Base-by-base conservation (phyloP, 2,113 vertebrate genomes). In the Poecilia latipinna region DNA sequence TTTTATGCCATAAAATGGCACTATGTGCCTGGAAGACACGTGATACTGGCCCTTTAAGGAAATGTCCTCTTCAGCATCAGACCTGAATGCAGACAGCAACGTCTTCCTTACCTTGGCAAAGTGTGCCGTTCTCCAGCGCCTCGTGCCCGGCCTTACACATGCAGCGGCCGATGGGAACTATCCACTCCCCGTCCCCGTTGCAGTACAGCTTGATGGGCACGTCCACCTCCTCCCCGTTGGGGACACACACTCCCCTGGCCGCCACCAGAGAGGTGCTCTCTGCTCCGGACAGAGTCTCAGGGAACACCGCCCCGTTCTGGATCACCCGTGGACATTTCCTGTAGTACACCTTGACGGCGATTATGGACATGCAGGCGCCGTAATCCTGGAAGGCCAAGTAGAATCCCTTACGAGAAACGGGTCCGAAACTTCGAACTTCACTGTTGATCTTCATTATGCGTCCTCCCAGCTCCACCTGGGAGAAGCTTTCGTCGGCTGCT, bases 361-460 rank as follows among this genome's bases (percentile, higher is more conserved):
- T 98, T 66, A 99, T 92, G 3, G 98, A 99, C 98, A 99, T 99
- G 92, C 98, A 99, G 77, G 96, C 96, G 0, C 98, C 98, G 0
- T 99, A 99, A 91, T 99, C 98, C 95, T 99, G 98, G 91, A 99
- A 99, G 65, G 97, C 97, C 86, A 99, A 91, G 89, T 97, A 99
- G 94, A 99, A 99, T 42, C 98, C 98, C 0, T 79, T 96, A 75
- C 94, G 96, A 44, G 98, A 98, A 68, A 99, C 97, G 0, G 98
- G 97, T 2, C 98, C 97, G 0, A 99, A 99, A 32, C 98, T 98
- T 33, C 98, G 95, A 68, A 98, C 94, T 89, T 99, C 98, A 0
- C 96, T 98, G 94, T 99, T 99, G 76, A 98, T 99, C 86, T 98
- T 99, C 97, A 99, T 98, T 82, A 98, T 96, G 6, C 97, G 95